These are phyloP conservation scores for Leptothorax acervorum DNA, from an alignment of 2,888 invertebrate genomes.

Conservation along the genomic window DNA sequence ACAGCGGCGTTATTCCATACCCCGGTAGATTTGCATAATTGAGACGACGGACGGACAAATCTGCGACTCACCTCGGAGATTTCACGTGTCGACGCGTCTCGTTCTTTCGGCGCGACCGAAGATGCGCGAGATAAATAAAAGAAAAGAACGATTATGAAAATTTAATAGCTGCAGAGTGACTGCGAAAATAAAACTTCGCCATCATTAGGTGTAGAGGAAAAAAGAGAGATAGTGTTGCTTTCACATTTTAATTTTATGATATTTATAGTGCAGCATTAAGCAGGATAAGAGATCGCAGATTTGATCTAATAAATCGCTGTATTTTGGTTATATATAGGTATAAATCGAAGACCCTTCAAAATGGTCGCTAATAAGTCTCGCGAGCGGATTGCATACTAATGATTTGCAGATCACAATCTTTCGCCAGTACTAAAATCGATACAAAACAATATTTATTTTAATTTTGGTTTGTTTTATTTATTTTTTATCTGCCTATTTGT, in stretches of 20 bases:
- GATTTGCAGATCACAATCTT: background rate
- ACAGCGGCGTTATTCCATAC: constrained; percentile 7
- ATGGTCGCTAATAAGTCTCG: background rate
- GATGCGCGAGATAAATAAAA: constrained; percentile 3
- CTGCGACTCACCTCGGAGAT: constrained; percentile 19
- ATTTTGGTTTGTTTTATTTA: background rate
- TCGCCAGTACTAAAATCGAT: no score
- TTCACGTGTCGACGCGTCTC: constrained; percentile 27
- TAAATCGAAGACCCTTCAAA: background rate
- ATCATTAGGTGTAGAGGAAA: background rate
- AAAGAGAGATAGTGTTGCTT: background rate
- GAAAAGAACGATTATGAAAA: background rate
- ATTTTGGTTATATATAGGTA: background rate
- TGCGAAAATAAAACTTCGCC: background rate
- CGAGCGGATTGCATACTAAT: background rate
- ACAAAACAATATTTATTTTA: no score
- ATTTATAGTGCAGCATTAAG: background rate
- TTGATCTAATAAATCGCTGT: constrained; percentile 1
- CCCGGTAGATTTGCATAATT: constrained; percentile 59
- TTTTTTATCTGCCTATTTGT: background rate
- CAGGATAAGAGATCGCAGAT: background rate
- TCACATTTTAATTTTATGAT: constrained; percentile 22
- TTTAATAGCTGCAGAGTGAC: constrained; percentile 4
- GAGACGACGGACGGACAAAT: constrained; percentile 21
- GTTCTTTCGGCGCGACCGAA: constrained; percentile 8